Evolutionary conservation across 2,113 vertebrate genomes (phyloP).

Genomic region (Mirounga angustirostris): DNA sequence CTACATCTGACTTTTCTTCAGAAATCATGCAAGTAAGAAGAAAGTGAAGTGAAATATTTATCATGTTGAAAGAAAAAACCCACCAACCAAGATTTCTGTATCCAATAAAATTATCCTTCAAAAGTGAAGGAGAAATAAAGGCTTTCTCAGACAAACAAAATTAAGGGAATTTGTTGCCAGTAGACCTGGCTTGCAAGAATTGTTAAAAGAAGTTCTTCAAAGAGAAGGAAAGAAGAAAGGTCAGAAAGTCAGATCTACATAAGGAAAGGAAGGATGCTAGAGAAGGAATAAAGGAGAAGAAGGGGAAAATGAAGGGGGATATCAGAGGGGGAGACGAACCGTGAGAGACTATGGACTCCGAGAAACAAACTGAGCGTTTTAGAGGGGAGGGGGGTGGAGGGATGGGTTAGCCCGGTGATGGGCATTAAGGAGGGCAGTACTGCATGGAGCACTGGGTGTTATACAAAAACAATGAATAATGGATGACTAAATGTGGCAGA

Average conservation of each 20-base stretch:
- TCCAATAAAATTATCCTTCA: constrained; percentile 17
- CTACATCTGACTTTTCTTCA: background rate
- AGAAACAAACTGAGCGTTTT: too few species aligned
- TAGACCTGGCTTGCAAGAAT: background rate
- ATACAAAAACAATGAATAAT: too few species aligned
- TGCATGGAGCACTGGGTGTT: too few species aligned
- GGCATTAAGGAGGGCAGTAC: too few species aligned
- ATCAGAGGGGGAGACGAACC: too few species aligned
- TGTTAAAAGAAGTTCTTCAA: background rate
- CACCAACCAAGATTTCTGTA: background rate
- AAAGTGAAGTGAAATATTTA: constrained; percentile 26
- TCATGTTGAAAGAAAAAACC: background rate
- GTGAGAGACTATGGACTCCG: too few species aligned
- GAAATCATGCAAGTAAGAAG: constrained; percentile 1
- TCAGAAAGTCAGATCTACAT: constrained; percentile 36
- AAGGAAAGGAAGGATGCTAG: background rate
- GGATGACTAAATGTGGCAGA: background rate
- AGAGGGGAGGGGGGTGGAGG: too few species aligned
- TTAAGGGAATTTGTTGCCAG: background rate
- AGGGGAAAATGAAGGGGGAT: too few species aligned
- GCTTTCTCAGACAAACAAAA: background rate
- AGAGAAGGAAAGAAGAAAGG: background rate
- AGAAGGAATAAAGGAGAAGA: background rate
- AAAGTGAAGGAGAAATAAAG: constrained; percentile 5
- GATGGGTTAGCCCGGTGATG: too few species aligned